Evolutionary conservation across 2,888 invertebrate genomes (phyloP).

Genomic region (Thysanoteuthis rhombus): DNA sequence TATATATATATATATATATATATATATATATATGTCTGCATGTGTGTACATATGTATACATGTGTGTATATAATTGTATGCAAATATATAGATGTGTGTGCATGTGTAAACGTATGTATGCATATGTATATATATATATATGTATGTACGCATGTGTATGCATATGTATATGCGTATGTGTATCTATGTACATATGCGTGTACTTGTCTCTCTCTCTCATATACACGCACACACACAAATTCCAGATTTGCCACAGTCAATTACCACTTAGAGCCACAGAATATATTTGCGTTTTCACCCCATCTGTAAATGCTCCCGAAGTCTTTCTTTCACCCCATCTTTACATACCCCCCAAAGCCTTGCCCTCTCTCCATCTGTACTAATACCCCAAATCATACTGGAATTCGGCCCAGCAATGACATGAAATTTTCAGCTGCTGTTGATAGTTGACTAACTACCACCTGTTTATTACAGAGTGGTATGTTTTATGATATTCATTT

Average conservation of each 20-base stretch:
- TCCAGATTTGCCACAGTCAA: too few relatives aligned
- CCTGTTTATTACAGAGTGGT: too few relatives aligned
- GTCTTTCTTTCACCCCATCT: neutral
- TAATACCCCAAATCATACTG: too few relatives aligned
- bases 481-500: too few relatives aligned
- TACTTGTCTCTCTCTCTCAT: too few relatives aligned
- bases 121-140: neutral
- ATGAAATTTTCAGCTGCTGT: too few relatives aligned
- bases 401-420: too few relatives aligned
- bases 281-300: too few relatives aligned
- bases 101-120: neutral
- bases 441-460: too few relatives aligned
- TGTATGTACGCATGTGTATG: neutral
- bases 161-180: neutral
- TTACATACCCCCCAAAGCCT: neutral
- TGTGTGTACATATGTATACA: neutral
- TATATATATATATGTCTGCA: neutral
- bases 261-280: too few relatives aligned
- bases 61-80: neutral
- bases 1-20: neutral
- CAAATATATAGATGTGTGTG: neutral
- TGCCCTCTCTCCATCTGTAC: neutral
- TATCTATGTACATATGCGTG: neutral
- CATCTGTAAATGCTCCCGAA: neutral
- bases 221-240: neutral